A percentile compares a stretch with the other conserved stretches of the same genome.
These are phyloP conservation scores for Rhagoletis zephyria DNA, from an alignment of 1,140 invertebrate species.

Conservation along the genomic window DNA sequence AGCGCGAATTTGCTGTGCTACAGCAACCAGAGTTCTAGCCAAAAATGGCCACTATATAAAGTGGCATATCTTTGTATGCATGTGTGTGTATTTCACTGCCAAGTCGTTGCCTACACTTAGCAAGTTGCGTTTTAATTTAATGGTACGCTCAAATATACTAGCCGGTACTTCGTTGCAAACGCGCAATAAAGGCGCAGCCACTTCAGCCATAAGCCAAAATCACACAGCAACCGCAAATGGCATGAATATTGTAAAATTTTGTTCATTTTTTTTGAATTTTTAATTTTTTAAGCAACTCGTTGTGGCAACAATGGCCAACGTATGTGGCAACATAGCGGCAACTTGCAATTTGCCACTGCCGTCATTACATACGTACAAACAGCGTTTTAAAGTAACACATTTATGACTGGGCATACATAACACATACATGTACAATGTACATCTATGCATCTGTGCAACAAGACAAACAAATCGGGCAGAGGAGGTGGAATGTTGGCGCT, in stretches of 20 bases:
- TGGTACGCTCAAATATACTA: neutral
- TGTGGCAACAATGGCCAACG: slow-evolving; percentile 31
- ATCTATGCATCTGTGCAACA: neutral
- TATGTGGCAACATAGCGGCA: slow-evolving; percentile 13
- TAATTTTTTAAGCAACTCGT: neutral
- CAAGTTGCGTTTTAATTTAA: slow-evolving; percentile 46
- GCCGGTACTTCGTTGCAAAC: too few species aligned
- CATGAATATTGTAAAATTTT: neutral
- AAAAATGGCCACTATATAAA: neutral
- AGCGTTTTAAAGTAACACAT: neutral
- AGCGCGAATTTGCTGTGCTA: too few species aligned
- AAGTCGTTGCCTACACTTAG: neutral
- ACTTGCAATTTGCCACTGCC: slow-evolving; percentile 30
- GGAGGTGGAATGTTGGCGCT: neutral
- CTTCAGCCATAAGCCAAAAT: neutral
- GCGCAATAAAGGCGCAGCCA: neutral
- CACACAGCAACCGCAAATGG: slow-evolving; percentile 18
- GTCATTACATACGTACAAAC: slow-evolving; percentile 14
- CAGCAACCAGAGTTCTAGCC: neutral
- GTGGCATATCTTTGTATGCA: too few species aligned
- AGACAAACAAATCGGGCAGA: neutral
- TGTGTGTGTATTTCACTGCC: neutral
- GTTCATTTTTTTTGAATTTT: neutral
- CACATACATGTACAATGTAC: too few species aligned
- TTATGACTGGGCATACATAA: neutral